These are phyloP conservation scores for Egretta garzetta DNA, from an alignment of 2,113 vertebrate genomes.

Conservation along the genomic window DNA sequence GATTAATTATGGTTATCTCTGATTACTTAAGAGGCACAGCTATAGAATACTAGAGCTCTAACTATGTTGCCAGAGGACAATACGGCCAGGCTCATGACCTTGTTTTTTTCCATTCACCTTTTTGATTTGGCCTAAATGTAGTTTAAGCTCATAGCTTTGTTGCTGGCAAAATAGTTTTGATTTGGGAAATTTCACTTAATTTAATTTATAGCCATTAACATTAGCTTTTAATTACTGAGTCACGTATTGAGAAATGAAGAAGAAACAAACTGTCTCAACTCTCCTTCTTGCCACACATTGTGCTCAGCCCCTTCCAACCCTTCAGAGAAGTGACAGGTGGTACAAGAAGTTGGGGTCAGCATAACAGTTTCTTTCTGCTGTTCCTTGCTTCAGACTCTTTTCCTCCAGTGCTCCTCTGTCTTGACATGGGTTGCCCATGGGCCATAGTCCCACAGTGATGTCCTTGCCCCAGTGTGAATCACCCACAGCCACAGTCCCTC, in stretches of 20 bases:
- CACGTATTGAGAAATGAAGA: not conserved
- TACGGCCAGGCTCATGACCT: not conserved
- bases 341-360: no score
- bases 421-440: no score
- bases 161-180: not conserved
- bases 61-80: not conserved
- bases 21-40: not conserved
- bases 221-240: not conserved
- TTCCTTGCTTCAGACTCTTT: no score
- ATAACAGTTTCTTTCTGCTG: no score
- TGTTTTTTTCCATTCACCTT: accelerated
- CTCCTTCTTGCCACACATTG: not conserved
- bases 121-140: not conserved
- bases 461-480: no score
- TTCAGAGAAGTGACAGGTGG: no score
- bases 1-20: not conserved
- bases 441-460: no score
- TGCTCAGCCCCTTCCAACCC: not conserved
- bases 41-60: not conserved
- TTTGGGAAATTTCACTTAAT: not conserved
- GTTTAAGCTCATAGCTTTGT: not conserved
- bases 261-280: not conserved
- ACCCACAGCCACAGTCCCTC: no score
- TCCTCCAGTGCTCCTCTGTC: no score
- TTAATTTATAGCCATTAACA: not conserved